Evolutionary conservation across 2,113 vertebrate species (phyloP), one percentile per base, ranked within the genome.

Genomic region (Bubo scandiacus): DNA sequence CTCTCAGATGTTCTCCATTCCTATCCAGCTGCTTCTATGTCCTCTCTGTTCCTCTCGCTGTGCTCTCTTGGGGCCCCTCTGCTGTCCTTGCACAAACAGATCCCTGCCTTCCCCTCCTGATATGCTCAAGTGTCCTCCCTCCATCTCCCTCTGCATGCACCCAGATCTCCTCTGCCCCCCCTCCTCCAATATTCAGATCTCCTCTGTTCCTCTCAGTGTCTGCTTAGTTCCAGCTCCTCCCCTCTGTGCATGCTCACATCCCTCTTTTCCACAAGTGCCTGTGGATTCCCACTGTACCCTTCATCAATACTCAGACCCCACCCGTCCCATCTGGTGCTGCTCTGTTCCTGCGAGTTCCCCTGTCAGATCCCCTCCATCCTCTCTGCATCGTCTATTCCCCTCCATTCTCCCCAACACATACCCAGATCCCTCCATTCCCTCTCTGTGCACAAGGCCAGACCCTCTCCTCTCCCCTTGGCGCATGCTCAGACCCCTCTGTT

Each of bases 381-480:
- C 63, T 58, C 8, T 23, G 27, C 36, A 27, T 0, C 0, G 38
- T 43, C 59, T 42, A 0, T 23, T 58, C 36, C 40, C 43, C 40
- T 57, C 32, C 17, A 12, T 32, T 81, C 25, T 36, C 18, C 36
- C 63, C 14, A 16, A 20, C 45, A 18, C 45, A 47, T 20, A 19
- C 18, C 45, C 45, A 47, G 45, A 47, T 47, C 45, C 45, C 52
- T 26, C 43, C 21, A 10, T 12, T 67, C 23, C 27, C 38, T 47
- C 45, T 70, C 58, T 51, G 34, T 8, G 30, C 20, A 52, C 26
- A 40, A 12, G 10, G 15, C 42, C 75, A 63, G 12, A 29, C 19
- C 20, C 55, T 57, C 58, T 72, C 29, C 40, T n/a, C 49, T 42
- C 13, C 49, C 15, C 23, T 57, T 20, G 29, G 11, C 13, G 49